Conservation (phyloP, 2,113 vertebrate genomes). For the Ursus arctos region DNA sequence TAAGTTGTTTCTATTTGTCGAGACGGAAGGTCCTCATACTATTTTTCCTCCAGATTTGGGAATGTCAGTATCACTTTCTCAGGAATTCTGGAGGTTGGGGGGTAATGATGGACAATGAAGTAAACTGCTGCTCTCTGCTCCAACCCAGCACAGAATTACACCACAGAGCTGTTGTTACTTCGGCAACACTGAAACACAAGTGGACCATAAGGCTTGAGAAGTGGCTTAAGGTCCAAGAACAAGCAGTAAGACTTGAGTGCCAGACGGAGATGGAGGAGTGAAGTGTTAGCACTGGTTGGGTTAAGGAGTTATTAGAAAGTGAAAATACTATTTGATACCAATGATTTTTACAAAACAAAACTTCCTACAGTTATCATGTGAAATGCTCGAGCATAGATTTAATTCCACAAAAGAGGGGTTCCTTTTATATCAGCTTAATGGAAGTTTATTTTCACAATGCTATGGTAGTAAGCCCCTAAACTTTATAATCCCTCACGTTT, state of each 20-base stretch:
- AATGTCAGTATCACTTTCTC: not conserved
- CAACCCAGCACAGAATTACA: not conserved
- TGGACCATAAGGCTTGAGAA: not conserved
- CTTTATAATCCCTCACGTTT: slow-evolving; percentile 41
- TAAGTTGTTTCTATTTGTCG: not conserved
- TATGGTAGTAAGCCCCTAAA: not conserved
- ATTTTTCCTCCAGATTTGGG: not conserved
- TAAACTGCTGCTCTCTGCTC: not conserved
- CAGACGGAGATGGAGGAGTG: not conserved
- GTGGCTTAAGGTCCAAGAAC: not conserved
- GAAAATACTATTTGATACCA: not conserved
- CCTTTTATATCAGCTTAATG: slow-evolving; percentile 52
- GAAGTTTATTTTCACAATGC: slow-evolving; percentile 61
- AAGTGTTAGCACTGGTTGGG: not conserved
- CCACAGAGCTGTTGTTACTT: not conserved
- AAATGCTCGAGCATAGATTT: not conserved
- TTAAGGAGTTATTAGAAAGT: not conserved
- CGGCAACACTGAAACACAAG: not conserved
- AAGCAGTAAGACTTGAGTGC: not conserved
- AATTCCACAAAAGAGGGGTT: slow-evolving; percentile 35
- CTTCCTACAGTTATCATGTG: not conserved
- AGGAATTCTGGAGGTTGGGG: not conserved
- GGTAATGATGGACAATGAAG: not conserved
- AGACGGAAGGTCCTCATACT: not conserved
- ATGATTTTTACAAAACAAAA: not conserved